Evolutionary conservation across 2,113 vertebrate genomes (phyloP).

Genomic region (Archilochus colubris): DNA sequence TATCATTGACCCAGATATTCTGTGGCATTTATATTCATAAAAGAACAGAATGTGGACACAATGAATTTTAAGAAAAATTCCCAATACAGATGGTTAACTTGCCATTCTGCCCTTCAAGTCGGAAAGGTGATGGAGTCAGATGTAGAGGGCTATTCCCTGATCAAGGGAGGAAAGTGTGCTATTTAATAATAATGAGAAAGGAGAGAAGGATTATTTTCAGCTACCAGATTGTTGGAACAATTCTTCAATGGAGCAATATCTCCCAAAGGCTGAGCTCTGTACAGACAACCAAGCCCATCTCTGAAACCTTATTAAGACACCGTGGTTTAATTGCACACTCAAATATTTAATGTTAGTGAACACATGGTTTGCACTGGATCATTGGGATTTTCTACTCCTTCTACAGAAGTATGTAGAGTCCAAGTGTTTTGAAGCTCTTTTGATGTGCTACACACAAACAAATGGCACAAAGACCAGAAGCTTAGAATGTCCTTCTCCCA

Average conservation of each 20-base stretch:
- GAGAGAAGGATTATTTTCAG: neutral
- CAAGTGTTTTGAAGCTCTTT: neutral
- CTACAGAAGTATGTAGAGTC: neutral
- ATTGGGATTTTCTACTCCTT: neutral
- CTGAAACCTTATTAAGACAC: neutral
- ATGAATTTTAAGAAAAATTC: slow-evolving; percentile 60
- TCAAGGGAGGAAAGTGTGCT: slow-evolving; percentile 43
- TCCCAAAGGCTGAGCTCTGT: neutral
- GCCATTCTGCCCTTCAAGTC: slow-evolving; percentile 42
- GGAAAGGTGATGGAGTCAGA: slow-evolving; percentile 62
- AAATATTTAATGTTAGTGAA: neutral
- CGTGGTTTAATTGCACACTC: neutral
- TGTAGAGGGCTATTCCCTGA: slow-evolving; percentile 64
- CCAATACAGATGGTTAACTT: slow-evolving; percentile 64
- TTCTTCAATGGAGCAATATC: neutral
- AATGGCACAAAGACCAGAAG: neutral
- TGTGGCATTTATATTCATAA: slow-evolving; percentile 65
- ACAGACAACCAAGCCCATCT: neutral
- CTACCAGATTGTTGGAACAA: neutral
- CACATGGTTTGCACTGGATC: neutral
- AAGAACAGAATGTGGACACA: slow-evolving; percentile 48
- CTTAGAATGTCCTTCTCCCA: neutral
- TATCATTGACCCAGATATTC: slow-evolving; percentile 70
- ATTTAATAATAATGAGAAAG: slow-evolving; percentile 63
- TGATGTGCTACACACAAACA: neutral